Conservation (phyloP, 1,140 invertebrate species). For the Episyrphus balteatus region DNA sequence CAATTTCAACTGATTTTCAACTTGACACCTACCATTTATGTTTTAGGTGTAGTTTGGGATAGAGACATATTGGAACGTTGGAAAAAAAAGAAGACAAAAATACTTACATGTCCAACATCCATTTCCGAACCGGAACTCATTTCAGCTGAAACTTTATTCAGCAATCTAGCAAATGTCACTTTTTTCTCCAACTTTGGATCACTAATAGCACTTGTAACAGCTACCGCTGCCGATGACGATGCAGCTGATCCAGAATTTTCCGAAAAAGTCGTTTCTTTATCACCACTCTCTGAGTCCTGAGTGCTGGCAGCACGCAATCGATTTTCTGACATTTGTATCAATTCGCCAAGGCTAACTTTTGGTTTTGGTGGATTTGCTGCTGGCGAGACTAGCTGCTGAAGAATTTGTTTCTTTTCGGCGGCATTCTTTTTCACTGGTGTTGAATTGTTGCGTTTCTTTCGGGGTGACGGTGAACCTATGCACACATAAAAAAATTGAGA, state of each 20-base stretch:
- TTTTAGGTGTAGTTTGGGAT: too few species aligned
- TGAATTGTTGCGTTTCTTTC: conserved; percentile 61
- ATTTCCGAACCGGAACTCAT: conserved; percentile 56
- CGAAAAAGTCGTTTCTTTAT: conserved; percentile 47
- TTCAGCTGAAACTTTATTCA: conserved; percentile 60
- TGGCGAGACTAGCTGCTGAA: conserved; percentile 55
- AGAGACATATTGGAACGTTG: background rate
- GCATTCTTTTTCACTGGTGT: conserved; percentile 56
- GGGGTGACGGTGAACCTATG: conserved; percentile 54
- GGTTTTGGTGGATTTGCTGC: conserved; percentile 17
- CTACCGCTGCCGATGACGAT: conserved; percentile 38
- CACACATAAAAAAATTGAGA: background rate
- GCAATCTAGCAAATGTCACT: conserved; percentile 59
- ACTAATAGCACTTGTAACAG: conserved; percentile 41
- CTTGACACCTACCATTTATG: too few species aligned
- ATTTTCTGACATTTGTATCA: conserved; percentile 56
- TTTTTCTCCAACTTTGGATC: conserved; percentile 60
- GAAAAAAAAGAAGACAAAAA: background rate
- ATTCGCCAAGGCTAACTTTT: conserved; percentile 50
- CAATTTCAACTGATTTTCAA: too few species aligned
- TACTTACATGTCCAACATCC: conserved; percentile 24
- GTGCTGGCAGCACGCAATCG: conserved; percentile 2
- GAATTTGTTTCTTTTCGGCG: conserved; percentile 60
- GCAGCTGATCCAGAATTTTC: conserved; percentile 31
- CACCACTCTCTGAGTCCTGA: conserved; percentile 22